Evolutionary conservation across 1,140 invertebrate species (phyloP), one percentile per base, ranked within the genome.

Genomic region (Meteorus sp.): DNA sequence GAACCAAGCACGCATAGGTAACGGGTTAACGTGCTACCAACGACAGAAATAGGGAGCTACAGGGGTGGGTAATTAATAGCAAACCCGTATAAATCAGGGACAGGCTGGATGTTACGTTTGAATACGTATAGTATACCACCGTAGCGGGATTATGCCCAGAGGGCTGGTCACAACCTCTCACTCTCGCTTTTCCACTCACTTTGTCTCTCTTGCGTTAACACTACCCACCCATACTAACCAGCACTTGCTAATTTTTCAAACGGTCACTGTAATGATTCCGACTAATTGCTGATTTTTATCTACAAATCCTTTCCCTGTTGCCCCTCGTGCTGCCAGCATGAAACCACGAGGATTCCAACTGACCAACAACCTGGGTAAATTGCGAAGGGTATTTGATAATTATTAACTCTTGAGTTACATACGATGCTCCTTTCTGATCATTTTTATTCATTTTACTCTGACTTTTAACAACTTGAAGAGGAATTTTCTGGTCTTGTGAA

Each of bases 241-340:
- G 33, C 44, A 43, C 59, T 45, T 22, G 75, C 75, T 77, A 78
- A 78, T 77, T 78, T 78, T 78, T 78, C 76, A 78, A 76, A 75
- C 73, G 70, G 67, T 17, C 74, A 73, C 76, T 75, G 75, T 78
- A 77, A 78, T 77, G 75, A 74, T 76, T 74, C 74, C 64, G 75
- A 75, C 73, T 78, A 77, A 78, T 77, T 78, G 76, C 76, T 78
- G 76, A 78, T 78, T 77, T 78, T 78, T 78, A 78, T 77, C 76
- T 76, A 52, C 50, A 11, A 35, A 31, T 31, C 50, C 50, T 33
- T 31, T 13, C 25, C 23, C 43, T 39, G n/a, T 39, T n/a, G n/a
- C n/a, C n/a, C n/a, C n/a, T n/a, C n/a, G n/a, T n/a, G n/a, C n/a
- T n/a, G n/a, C n/a, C n/a, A n/a, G n/a, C n/a, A n/a, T n/a, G n/a